Evolutionary conservation across 2,113 vertebrate genomes (phyloP), one percentile per base, ranked within the genome.

Genomic region (Microcebus griseorufus): DNA sequence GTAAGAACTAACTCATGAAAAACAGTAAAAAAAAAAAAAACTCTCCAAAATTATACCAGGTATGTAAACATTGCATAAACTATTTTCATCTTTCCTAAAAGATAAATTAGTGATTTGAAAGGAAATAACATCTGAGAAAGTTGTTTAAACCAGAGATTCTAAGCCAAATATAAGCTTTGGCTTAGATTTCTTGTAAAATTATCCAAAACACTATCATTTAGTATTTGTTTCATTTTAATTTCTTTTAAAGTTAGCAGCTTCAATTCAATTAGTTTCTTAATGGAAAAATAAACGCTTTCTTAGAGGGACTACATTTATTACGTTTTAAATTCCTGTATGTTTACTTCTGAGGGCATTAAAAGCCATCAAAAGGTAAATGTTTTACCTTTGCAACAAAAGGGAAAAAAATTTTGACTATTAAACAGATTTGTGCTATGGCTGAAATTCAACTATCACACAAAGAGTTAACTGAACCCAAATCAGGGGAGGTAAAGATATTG

Each of bases 1-100:
- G 12, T 69, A 83, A 90, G 11, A 72, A 94, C 55, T 93, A 73
- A 93, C 81, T 93, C 62, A 93, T 65, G 18, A 93, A 95, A 87
- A 81, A 29, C 4, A 86, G 16, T 48, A 29, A 53, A 14, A 53
- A 53, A 53, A 3, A 22, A 58, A 9, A 45, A 84, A 88, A 25
- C n/a, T 80, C n/a, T 73, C 13, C 67, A 80, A 94, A 93, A 90
- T 75, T 90, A 34, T 42, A 62, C 0, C 51, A 97, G 22, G 88
- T 65, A 81, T 23, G 18, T 58, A 84, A 93, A 53, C 17, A 42
- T 7, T 88, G 51, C 12, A 85, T 37, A 94, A 89, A 51, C 72
- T 88, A 81, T 67, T 87, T 92, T 72, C 53, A 81, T 91, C 29
- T 51, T 88, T 92, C 29, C 76, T 93, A 86, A 88, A 90, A 80